Percentiles rank a stretch among this genome's conserved stretches.
These are phyloP conservation scores for Caenorhabditis angaria DNA, from an alignment of 2,888 invertebrate genomes.

Conservation along the genomic window DNA sequence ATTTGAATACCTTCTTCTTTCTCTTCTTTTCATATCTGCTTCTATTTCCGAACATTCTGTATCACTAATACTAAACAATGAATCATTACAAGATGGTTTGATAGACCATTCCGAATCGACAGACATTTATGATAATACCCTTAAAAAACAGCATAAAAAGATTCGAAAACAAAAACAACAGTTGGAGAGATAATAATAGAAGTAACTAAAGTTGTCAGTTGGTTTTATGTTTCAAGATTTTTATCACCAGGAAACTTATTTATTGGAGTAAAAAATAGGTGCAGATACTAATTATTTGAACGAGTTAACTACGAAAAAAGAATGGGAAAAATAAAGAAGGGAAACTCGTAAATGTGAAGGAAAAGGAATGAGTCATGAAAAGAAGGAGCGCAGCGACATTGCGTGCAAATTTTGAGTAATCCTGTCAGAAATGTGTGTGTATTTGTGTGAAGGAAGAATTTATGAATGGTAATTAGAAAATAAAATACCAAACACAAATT, in stretches of 20 bases:
- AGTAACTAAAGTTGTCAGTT: background rate
- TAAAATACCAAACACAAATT: background rate
- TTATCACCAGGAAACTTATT: background rate
- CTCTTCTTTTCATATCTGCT: background rate
- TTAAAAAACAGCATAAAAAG: background rate
- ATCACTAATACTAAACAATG: background rate
- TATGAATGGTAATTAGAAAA: slow-evolving; percentile 1
- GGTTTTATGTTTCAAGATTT: background rate
- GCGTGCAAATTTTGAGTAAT: background rate
- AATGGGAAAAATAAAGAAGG: background rate
- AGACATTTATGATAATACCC: background rate
- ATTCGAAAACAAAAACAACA: background rate
- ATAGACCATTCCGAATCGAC: background rate
- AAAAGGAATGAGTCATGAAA: background rate
- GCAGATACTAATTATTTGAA: background rate
- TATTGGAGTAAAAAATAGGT: background rate
- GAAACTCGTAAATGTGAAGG: background rate
- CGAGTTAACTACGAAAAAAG: background rate
- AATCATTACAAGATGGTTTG: slow-evolving; percentile 4
- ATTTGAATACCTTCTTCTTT: background rate
- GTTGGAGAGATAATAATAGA: background rate
- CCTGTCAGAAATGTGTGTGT: background rate
- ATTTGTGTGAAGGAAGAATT: background rate
- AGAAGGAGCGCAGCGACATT: background rate
- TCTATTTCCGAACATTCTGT: background rate